phyloP scores from a whole-genome alignment of 1,140 invertebrate genomes.

The Drosophila obscura region DNA sequence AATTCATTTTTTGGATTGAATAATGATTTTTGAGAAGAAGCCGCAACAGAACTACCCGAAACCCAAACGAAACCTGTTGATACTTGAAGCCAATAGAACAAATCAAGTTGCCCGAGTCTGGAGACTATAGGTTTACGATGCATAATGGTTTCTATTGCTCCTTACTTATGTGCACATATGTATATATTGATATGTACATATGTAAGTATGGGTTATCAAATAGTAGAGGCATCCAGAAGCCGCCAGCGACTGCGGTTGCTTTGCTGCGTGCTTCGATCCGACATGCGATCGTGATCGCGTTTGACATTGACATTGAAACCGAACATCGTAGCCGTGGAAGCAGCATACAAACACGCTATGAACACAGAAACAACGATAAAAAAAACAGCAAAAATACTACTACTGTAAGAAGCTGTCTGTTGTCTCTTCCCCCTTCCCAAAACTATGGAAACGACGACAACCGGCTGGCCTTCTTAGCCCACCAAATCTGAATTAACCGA shows the following conservation, averaged over 20 bases:
- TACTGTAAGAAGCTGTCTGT: conserved; percentile 1
- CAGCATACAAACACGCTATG: conserved; percentile 38
- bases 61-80: conserved; percentile 16
- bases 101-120: conserved; percentile 14
- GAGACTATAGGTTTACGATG: conserved; percentile 7
- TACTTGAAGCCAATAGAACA: conserved; percentile 2
- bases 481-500: conserved; percentile 29
- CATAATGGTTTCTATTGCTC: neutral
- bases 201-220: conserved; percentile 27
- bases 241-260: conserved; percentile 32
- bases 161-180: neutral
- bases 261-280: conserved; percentile 49
- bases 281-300: conserved; percentile 68
- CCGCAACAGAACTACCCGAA: neutral
- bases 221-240: conserved; percentile 24
- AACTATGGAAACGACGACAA: conserved; percentile 23
- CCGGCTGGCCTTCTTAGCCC: conserved; percentile 42
- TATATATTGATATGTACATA: neutral
- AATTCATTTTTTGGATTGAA: neutral
- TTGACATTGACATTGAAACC: conserved; percentile 76
- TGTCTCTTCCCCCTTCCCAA: conserved; percentile 5
- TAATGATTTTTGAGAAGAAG: neutral
- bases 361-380: neutral
- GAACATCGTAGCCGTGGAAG: conserved; percentile 36
- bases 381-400: neutral